These are phyloP conservation scores for Lamproptera curius DNA, from an alignment of 2,888 invertebrate species.

Conservation along the genomic window DNA sequence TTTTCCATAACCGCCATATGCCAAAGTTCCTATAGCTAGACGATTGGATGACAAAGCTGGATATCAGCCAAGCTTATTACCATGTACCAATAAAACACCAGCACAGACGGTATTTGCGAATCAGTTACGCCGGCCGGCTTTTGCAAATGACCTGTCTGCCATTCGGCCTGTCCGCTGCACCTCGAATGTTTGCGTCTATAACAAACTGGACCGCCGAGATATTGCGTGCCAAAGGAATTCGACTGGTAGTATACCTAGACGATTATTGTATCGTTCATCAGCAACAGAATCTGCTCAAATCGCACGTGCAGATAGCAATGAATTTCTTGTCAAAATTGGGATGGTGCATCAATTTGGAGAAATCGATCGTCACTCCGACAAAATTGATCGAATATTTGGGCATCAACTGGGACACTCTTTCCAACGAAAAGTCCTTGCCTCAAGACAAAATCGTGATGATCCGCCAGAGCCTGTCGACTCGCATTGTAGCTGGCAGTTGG, in stretches of 20 bases:
- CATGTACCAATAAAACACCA: conserved; percentile 16
- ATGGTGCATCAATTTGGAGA: conserved; percentile 15
- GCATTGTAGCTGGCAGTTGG: too few species aligned
- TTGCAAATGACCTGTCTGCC: conserved; percentile 26
- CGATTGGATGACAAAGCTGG: conserved; percentile 25
- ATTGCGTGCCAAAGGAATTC: conserved; percentile 19
- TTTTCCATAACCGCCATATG: conserved; percentile 17
- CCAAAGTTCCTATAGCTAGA: conserved; percentile 20
- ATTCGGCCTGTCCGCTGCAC: conserved; percentile 26
- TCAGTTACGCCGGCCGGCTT: conserved; percentile 18
- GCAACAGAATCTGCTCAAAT: not conserved
- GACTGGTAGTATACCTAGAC: conserved; percentile 23
- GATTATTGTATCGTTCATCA: too few species aligned
- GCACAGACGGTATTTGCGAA: conserved; percentile 19
- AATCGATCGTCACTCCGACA: too few species aligned
- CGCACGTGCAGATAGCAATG: conserved; percentile 1
- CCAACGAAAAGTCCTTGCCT: too few species aligned
- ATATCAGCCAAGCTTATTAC: conserved; percentile 23
- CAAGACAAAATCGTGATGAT: not conserved
- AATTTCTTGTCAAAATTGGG: conserved; percentile 11
- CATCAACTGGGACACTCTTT: too few species aligned
- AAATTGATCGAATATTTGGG: too few species aligned
- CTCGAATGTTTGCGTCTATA: conserved; percentile 22
- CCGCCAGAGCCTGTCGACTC: not conserved
- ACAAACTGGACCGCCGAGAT: conserved; percentile 25